Conservation (phyloP, 1,140 invertebrate genomes). For the Drosophila persimilis region DNA sequence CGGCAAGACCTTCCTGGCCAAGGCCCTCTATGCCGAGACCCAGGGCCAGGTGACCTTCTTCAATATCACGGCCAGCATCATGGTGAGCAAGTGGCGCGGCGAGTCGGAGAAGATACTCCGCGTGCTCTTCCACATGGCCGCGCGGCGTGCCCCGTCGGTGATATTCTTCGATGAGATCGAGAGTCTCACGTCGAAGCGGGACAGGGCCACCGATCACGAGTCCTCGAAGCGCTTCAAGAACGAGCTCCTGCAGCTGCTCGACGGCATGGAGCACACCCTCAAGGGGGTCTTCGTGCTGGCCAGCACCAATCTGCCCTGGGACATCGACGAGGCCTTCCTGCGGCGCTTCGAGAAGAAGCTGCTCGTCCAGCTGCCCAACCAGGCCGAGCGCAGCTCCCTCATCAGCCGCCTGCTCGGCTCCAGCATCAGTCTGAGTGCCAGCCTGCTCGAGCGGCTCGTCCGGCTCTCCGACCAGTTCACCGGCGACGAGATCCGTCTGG, state of each 20-base stretch:
- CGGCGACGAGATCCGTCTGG: slow-evolving; percentile 93
- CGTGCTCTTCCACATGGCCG: slow-evolving; percentile 94
- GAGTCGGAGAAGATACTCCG: slow-evolving; percentile 95
- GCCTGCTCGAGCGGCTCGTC: slow-evolving; percentile 85
- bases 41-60: slow-evolving; percentile 91
- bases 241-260: slow-evolving; percentile 95
- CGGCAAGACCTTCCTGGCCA: slow-evolving; percentile 95
- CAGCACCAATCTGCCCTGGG: slow-evolving; percentile 96
- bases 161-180: slow-evolving; percentile 99
- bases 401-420: slow-evolving; percentile 86
- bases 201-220: slow-evolving; percentile 92
- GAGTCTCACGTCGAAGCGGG: slow-evolving; percentile 90
- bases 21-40: slow-evolving; percentile 93
- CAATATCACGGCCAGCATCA: slow-evolving; percentile 93
- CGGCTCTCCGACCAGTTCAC: slow-evolving; percentile 88
- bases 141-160: slow-evolving; percentile 94
- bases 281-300: slow-evolving; percentile 91
- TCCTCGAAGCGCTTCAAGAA: slow-evolving; percentile 95
- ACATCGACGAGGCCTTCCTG: slow-evolving; percentile 94
- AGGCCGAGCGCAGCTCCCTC: slow-evolving; percentile 86
- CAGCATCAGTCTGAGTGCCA: slow-evolving; percentile 70
- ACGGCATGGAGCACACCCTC: slow-evolving; percentile 87
- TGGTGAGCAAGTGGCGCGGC: slow-evolving; percentile 97
- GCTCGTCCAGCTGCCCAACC: slow-evolving; percentile 90
- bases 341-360: slow-evolving; percentile 95